Base-by-base conservation (phyloP, 2,113 vertebrate genomes). In the Salminus brasiliensis region DNA sequence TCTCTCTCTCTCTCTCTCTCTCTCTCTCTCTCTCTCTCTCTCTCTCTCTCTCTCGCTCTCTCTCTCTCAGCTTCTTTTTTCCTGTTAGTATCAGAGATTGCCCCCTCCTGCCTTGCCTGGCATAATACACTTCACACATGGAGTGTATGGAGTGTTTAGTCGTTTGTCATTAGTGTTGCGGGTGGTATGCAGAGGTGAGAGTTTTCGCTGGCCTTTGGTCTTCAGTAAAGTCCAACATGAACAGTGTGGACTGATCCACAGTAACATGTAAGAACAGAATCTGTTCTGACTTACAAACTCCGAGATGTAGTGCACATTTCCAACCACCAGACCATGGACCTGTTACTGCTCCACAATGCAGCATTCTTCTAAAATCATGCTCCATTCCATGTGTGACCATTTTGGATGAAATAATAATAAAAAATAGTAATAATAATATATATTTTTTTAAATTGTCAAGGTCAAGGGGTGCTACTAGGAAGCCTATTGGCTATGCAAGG, bases 61-160 rank as follows among this genome's bases (percentile, higher is more conserved):
- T 23, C 55, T 15, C 30, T 68, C 41, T 29, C 1, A 7, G 13
- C 36, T 39, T 36, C 59, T 52, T 8, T 55, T 74, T 60, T 59
- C 18, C 62, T 30, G 43, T 75, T 62, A 72, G 34, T 67, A 25
- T 75, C 49, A 53, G 39, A 55, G 34, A 49, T 76, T 76, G 36
- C 71, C 59, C 75, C 72, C 21, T 53, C 47, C 52, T 68, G 67
- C 77, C 41, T 78, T 59, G 15, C 32, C 69, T 67, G 75, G 30
- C 66, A 25, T 59, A 72, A 45, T 76, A 43, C 74, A 76, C 73
- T 80, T 76, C 68, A 70, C 68, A 36, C 49, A n/a, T n/a, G n/a
- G 27, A n/a, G n/a, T 69, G 32, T 59, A 80, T 67, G 57, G 29
- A 15, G 43, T 39, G 70, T 23, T 16, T n/a, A 5, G 45, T 80